Conservation (phyloP, 2,888 invertebrate genomes). For the Nomada ferruginata region DNA sequence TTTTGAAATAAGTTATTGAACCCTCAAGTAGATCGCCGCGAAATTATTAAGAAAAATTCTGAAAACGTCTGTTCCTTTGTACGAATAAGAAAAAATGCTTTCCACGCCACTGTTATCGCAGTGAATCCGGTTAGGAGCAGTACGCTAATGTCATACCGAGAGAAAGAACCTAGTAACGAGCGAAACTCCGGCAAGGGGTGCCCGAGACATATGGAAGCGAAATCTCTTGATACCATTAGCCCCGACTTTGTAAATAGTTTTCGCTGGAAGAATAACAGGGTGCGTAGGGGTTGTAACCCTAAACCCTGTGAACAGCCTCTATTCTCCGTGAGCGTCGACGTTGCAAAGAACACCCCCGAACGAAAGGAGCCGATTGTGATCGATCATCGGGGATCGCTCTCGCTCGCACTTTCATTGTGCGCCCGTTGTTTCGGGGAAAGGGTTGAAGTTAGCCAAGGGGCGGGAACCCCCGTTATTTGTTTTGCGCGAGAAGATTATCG, state of each 20-base stretch:
- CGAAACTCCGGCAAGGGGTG: conserved; percentile 49
- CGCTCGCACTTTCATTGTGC: conserved; percentile 19
- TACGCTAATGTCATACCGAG: conserved; percentile 67
- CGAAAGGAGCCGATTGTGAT: conserved; percentile 80
- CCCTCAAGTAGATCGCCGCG: neutral
- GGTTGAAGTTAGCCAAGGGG: conserved; percentile 72
- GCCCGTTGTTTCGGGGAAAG: conserved; percentile 67
- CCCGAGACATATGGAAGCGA: conserved; percentile 75
- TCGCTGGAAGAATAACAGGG: conserved; percentile 82
- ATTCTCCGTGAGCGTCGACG: conserved; percentile 69
- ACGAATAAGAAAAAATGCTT: neutral
- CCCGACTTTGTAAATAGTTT: conserved; percentile 84
- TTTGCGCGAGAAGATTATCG: conserved; percentile 82
- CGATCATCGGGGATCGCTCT: conserved; percentile 80
- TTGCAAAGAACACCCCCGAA: conserved; percentile 70
- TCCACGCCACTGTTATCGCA: conserved; percentile 49
- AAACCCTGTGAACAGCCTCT: conserved; percentile 57
- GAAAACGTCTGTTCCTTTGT: no score
- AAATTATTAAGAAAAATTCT: neutral
- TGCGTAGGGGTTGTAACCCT: conserved; percentile 74
- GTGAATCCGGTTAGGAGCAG: conserved; percentile 70
- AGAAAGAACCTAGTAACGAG: conserved; percentile 48
- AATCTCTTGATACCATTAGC: conserved; percentile 83
- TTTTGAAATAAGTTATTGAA: no score
- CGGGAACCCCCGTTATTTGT: conserved; percentile 75